Conservation (phyloP, 2,797 vertebrate species). For the Spinibarbus caldwelli region DNA sequence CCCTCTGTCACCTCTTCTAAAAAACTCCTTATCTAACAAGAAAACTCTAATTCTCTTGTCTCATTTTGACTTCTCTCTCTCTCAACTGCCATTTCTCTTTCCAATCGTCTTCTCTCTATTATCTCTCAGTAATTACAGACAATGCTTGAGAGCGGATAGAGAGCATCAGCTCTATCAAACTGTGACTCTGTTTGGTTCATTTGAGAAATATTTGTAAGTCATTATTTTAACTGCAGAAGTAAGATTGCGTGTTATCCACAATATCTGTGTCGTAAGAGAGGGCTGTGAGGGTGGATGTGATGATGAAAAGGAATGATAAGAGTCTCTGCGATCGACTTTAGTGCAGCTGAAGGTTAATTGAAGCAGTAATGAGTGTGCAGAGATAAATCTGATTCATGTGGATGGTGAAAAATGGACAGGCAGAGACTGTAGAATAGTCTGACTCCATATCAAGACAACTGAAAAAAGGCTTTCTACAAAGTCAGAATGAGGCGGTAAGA, state of each 20-base stretch:
- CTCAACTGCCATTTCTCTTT: background rate
- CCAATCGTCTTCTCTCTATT: background rate
- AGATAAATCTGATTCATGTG: slow-evolving; percentile 47
- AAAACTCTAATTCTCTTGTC: slow-evolving; percentile 1
- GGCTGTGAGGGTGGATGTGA: slow-evolving; percentile 17
- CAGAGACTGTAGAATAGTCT: background rate
- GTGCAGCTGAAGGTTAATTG: slow-evolving; percentile 53
- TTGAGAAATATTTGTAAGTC: slow-evolving; percentile 58
- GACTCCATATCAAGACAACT: background rate
- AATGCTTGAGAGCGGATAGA: slow-evolving; percentile 32
- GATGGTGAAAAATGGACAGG: slow-evolving; percentile 31
- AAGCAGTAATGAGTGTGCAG: slow-evolving; percentile 49
- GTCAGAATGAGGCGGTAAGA: background rate
- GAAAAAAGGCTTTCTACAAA: background rate
- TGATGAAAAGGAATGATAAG: slow-evolving; percentile 50
- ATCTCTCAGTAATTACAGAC: slow-evolving; percentile 48
- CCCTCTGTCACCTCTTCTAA: background rate
- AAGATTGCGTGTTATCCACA: slow-evolving; percentile 41
- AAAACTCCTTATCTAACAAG: slow-evolving; percentile 22
- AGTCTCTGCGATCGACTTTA: slow-evolving; percentile 44
- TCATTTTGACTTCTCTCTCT: background rate
- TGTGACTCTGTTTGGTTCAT: slow-evolving; percentile 46
- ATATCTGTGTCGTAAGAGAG: slow-evolving; percentile 8
- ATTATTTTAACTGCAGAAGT: slow-evolving; percentile 61
- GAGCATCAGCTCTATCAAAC: slow-evolving; percentile 45